Percentiles rank a stretch among this genome's conserved stretches.
Evolutionary conservation across 2,797 vertebrate genomes (phyloP).

Genomic region (Chloroceryle inda): DNA sequence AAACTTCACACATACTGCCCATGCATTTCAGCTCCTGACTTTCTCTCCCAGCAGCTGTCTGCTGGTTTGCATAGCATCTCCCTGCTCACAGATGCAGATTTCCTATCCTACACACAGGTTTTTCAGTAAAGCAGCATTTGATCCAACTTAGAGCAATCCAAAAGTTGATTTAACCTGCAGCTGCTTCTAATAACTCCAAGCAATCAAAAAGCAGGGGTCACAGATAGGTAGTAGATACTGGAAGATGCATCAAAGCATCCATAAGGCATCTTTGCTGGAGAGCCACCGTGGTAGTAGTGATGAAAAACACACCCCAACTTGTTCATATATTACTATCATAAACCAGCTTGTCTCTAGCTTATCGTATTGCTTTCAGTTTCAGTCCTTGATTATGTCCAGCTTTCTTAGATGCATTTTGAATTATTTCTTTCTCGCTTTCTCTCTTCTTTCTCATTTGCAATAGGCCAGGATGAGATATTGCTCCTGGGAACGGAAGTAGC

Average conservation of each 20-base stretch:
- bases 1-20: background rate
- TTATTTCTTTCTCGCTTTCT: background rate
- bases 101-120: background rate
- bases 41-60: background rate
- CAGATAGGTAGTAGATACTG: background rate
- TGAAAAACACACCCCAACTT: no score
- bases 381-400: background rate
- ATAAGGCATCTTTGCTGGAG: background rate
- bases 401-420: background rate
- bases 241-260: background rate
- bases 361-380: background rate
- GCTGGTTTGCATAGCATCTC: background rate
- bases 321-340: background rate
- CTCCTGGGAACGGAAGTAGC: background rate
- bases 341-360: background rate
- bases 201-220: background rate
- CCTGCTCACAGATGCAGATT: background rate
- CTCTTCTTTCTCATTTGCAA: background rate
- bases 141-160: background rate
- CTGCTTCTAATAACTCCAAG: background rate
- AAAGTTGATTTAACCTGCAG: background rate
- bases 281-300: background rate
- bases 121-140: background rate
- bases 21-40: background rate
- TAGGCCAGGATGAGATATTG: background rate